Evolutionary conservation across 2,113 vertebrate genomes (phyloP).

Genomic region (Noctilio leporinus): DNA sequence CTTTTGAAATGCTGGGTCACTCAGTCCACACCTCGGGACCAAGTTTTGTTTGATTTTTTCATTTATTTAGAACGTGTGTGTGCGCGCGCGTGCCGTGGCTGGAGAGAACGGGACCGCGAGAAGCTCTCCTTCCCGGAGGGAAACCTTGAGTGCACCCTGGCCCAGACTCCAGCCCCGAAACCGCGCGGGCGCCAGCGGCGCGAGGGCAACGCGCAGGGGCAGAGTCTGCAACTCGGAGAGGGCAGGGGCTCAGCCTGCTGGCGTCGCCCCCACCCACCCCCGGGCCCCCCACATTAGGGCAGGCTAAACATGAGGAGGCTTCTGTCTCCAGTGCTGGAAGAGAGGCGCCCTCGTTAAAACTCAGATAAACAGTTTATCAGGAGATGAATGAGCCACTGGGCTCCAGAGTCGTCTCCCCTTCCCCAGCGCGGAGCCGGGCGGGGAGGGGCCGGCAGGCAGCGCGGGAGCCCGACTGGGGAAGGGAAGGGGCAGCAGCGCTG

Average conservation of each 20-base stretch:
- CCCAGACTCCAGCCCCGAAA: not conserved
- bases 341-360: constrained; percentile 88
- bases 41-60: not conserved
- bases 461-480: constrained; percentile 6
- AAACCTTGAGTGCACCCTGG: not conserved
- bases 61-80: not conserved
- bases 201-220: not conserved
- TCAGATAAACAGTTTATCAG: constrained; percentile 89
- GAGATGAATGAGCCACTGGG: constrained; percentile 81
- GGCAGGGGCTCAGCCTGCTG: not conserved
- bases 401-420: constrained; percentile 80
- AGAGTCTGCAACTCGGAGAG: not conserved
- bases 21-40: not conserved
- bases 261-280: not conserved
- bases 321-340: constrained; percentile 83
- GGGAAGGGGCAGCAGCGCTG: not conserved
- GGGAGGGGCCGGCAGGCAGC: constrained; percentile 27
- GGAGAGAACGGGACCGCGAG: not conserved
- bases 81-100: not conserved
- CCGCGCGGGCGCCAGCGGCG: not conserved
- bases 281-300: constrained; percentile 66
- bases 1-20: not conserved
- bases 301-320: constrained; percentile 79
- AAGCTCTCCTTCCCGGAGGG: not conserved
- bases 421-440: constrained; percentile 59